Conservation (phyloP, 2,797 vertebrate species). For the Anomalospiza imberbis region DNA sequence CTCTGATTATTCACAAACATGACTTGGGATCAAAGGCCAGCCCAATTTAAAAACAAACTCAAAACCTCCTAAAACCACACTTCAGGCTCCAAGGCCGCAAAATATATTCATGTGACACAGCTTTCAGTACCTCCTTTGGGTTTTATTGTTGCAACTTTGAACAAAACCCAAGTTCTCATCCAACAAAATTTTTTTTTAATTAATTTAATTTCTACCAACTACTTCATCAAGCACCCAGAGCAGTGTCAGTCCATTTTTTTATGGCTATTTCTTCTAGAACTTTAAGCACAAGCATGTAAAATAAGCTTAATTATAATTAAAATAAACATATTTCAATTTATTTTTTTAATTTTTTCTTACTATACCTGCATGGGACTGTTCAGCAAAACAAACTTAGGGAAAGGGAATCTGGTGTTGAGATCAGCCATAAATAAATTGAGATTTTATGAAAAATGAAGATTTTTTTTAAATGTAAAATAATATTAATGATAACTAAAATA, state of each 20-base stretch:
- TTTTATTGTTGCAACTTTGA: background rate
- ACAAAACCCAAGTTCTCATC: background rate
- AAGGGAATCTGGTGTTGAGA: background rate
- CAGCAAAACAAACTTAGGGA: background rate
- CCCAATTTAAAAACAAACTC: background rate
- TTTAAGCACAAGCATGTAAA: background rate
- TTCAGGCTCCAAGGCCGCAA: background rate
- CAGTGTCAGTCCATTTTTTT: background rate
- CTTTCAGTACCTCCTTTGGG: background rate
- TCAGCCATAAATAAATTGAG: background rate
- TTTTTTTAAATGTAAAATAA: no score
- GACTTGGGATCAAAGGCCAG: background rate
- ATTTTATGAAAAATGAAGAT: background rate
- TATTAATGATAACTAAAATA: no score
- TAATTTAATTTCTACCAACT: background rate
- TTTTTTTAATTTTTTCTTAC: background rate
- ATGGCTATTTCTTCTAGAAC: background rate
- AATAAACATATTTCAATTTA: background rate
- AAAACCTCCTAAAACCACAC: fast-evolving
- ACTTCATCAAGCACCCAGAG: background rate
- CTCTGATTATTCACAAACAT: background rate
- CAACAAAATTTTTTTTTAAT: background rate
- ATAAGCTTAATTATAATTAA: background rate
- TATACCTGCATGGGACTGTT: background rate
- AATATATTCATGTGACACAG: background rate